Evolutionary conservation across 1,140 invertebrate genomes (phyloP).

Genomic region (Druon quercuslanigerum): DNA sequence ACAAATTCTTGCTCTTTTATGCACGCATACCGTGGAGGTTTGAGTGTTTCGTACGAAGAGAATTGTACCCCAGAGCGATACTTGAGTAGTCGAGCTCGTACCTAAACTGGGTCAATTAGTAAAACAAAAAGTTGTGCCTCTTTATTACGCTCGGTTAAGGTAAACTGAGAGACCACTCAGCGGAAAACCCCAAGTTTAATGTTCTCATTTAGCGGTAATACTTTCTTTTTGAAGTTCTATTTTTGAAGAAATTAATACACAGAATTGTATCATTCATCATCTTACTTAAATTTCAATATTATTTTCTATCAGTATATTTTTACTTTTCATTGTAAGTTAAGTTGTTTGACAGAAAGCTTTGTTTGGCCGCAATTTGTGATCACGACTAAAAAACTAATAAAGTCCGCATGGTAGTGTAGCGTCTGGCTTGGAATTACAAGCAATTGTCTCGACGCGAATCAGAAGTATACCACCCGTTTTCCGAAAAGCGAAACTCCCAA

Average conservation of each 20-base stretch:
- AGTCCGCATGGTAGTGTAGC: neutral
- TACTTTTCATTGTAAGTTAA: too few species aligned
- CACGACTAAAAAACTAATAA: too few species aligned
- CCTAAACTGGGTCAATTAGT: constrained; percentile 18
- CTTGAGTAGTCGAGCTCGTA: neutral
- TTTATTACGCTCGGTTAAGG: constrained; percentile 21
- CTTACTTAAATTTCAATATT: too few species aligned
- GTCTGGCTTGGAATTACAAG: neutral
- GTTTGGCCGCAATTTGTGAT: too few species aligned
- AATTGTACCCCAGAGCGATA: neutral
- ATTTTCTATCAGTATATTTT: too few species aligned
- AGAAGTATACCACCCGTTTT: neutral
- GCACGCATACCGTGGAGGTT: neutral
- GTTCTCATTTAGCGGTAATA: neutral
- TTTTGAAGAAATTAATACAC: neutral
- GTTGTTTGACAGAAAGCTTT: too few species aligned
- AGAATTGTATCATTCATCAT: neutral
- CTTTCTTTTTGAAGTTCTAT: neutral
- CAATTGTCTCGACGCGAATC: neutral
- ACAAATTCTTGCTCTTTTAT: constrained; percentile 8
- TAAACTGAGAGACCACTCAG: neutral
- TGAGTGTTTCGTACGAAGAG: neutral
- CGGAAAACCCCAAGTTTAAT: neutral
- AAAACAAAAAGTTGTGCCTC: constrained; percentile 12
- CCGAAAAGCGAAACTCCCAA: neutral